Percentiles rank a stretch among this genome's conserved stretches.
phyloP scores from a whole-genome alignment of 2,113 vertebrate species.

The Pangasianodon gigas region DNA sequence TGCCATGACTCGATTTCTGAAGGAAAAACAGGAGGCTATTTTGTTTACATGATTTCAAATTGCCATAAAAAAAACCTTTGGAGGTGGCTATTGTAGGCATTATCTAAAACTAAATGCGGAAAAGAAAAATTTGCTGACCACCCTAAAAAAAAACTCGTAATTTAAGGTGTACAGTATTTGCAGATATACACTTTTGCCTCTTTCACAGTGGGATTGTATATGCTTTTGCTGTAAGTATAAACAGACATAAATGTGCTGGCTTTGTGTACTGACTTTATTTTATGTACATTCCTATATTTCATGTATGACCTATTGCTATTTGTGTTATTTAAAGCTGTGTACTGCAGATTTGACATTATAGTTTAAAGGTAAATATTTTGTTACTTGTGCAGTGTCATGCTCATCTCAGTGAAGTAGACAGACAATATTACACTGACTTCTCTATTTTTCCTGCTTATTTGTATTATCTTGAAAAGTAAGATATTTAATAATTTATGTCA shows the following conservation, averaged over 20 bases:
- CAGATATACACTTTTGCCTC: slow-evolving; percentile 30
- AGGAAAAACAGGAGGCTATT: not conserved
- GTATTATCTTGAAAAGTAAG: slow-evolving; percentile 72
- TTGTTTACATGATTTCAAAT: slow-evolving; percentile 46
- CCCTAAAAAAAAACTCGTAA: not conserved
- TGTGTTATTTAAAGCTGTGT: slow-evolving; percentile 78
- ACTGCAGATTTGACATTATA: slow-evolving; percentile 65
- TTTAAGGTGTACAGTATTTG: slow-evolving; percentile 18
- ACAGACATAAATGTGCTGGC: slow-evolving; percentile 59
- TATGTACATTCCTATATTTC: slow-evolving; percentile 81
- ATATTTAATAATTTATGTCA: slow-evolving; percentile 76
- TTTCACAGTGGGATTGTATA: slow-evolving; percentile 38
- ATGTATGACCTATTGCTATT: slow-evolving; percentile 64
- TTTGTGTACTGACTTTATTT: slow-evolving; percentile 71
- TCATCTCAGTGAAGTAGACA: slow-evolving; percentile 65
- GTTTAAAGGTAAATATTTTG: slow-evolving; percentile 72
- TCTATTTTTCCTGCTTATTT: slow-evolving; percentile 67
- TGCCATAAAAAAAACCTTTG: slow-evolving; percentile 19
- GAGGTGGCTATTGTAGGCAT: not conserved
- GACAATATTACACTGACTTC: slow-evolving; percentile 64
- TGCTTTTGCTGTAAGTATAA: slow-evolving; percentile 49
- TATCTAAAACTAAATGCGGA: not conserved
- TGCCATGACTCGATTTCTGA: slow-evolving; percentile 26
- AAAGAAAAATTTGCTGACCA: not conserved
- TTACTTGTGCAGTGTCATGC: slow-evolving; percentile 76